A percentile compares a stretch with the other conserved stretches of the same genome.
phyloP scores from a whole-genome alignment of 2,113 vertebrate species.

The Psophia crepitans region DNA sequence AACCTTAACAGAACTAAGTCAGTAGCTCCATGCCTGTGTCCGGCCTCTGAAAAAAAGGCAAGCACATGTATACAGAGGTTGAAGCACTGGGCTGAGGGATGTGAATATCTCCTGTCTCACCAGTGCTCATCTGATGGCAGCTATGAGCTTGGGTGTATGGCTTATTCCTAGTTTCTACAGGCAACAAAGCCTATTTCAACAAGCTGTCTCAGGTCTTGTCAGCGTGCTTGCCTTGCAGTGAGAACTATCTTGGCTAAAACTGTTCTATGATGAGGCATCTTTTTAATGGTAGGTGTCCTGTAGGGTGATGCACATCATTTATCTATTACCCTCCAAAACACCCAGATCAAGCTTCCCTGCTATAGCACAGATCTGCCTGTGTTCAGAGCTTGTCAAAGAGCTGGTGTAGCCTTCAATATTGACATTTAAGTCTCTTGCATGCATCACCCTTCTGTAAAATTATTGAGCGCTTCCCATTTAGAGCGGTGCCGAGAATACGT shows the following conservation, averaged over 20 bases:
- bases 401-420: background rate
- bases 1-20: background rate
- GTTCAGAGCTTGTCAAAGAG: background rate
- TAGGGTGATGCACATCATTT: background rate
- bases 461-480: accelerated
- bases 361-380: background rate
- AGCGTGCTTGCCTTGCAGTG: accelerated
- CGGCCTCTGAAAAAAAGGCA: background rate
- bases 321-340: background rate
- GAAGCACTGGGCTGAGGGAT: background rate
- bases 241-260: background rate
- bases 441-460: background rate
- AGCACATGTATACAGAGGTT: background rate
- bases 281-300: background rate
- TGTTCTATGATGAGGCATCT: background rate
- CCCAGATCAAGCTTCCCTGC: background rate
- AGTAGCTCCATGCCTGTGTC: background rate
- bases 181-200: background rate
- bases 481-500: background rate
- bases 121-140: background rate
- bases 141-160: background rate
- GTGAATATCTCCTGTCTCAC: background rate
- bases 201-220: background rate
- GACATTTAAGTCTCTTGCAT: background rate
- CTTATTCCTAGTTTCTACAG: background rate